Evolutionary conservation across 2,113 vertebrate genomes (phyloP), one percentile per base, ranked within the genome.

Genomic region (Entosphenus tridentatus): DNA sequence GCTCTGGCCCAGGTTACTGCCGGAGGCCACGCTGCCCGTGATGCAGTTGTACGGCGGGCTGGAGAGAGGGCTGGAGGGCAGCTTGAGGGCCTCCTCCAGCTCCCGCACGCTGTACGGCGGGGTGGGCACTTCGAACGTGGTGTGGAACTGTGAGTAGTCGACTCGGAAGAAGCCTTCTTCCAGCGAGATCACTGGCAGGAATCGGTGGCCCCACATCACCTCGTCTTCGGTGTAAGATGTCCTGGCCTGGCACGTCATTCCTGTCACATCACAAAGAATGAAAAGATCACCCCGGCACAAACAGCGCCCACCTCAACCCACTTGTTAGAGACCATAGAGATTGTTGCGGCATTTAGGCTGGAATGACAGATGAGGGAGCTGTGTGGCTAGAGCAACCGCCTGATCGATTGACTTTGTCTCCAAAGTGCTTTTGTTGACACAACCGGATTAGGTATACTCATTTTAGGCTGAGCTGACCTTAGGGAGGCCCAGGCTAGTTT

Each of bases 111-210:
- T 89, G 73, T 82, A 79, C 2, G 84, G 83, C 55, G 85, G 84
- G 2, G 86, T 88, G 9, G 82, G 80, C 12, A 89, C 86, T 76
- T 86, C 87, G 69, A 89, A 89, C 0, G 84, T 88, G 74, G 80
- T 83, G 11, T 89, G 87, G 65, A 89, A 89, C 76, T 89, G 85
- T 8, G 87, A 89, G 72, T 89, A 89, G 75, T 89, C 87, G 0
- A 89, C 86, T 12, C 82, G 81, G 77, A 89, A 89, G 73, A 89
- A 89, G 12, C 87, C 87, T n/a, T 89, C 85, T 71, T 88, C 87
- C 57, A 89, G 75, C 3, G 87, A 88, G 85, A 89, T 89, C 3
- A 89, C 87, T 0, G 87, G 87, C 7, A 89, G 82, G 76, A 89
- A 89, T 11, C 87, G 81, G 70, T 89, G 83, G 12, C 85, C 87